Conservation (phyloP, 2,113 vertebrate genomes). For the Pelecanus crispus region DNA sequence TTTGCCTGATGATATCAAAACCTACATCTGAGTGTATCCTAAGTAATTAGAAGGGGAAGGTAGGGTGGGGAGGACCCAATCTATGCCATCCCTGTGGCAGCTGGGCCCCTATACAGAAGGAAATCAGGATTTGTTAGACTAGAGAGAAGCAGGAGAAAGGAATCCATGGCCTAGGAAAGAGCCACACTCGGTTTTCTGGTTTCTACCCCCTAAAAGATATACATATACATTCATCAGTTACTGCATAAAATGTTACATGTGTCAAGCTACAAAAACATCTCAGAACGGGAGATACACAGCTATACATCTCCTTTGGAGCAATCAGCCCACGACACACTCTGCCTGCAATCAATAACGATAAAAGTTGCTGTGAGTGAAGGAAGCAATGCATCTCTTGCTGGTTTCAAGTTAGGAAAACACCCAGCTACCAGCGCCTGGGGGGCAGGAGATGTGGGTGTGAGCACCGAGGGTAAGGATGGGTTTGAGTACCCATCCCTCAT, state of each 20-base stretch:
- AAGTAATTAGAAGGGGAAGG: not conserved
- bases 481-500: not conserved
- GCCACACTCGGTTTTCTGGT: not conserved
- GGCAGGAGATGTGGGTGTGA: not conserved
- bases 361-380: not conserved
- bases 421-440: accelerated
- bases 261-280: not conserved
- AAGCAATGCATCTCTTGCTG: not conserved
- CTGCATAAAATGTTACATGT: not conserved
- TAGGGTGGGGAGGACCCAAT: not conserved
- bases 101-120: not conserved
- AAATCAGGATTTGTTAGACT: not conserved
- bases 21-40: not conserved
- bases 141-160: not conserved
- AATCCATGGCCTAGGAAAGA: not conserved
- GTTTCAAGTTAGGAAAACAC: not conserved
- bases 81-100: not conserved
- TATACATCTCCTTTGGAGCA: not conserved
- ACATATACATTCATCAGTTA: accelerated
- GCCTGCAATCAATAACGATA: not conserved
- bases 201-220: not conserved
- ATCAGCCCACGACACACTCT: accelerated
- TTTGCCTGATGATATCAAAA: not conserved
- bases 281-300: not conserved
- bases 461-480: accelerated